Base-by-base conservation (phyloP, 2,888 invertebrate species). In the Tenthredo notha region DNA sequence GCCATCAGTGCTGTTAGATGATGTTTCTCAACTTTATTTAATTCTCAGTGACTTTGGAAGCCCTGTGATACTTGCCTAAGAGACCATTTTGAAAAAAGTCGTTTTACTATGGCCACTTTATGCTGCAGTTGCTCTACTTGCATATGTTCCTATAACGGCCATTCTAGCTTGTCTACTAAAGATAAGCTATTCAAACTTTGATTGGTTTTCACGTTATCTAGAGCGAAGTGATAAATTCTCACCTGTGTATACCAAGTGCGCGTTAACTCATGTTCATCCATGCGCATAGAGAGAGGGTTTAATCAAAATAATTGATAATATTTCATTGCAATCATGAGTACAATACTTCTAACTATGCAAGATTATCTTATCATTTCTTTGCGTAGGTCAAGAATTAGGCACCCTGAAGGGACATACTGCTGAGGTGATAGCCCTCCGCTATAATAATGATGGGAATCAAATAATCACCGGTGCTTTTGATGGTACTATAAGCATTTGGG, bases 381-480 rank as follows among this genome's bases (percentile, higher is more conserved):
- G 4, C 88, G 1, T 12, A 96, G 96, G 96, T 3, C 94, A 94
- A 75, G 96, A 96, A 88, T 90, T 96, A 84, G 95, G 95, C 77
- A 94, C 94, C 1, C 94, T 96, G 87, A 90, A 89, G n/a, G 96
- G 96, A 0, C 97, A 98, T 91, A 95, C 95, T 1, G 97, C 96
- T 0, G 97, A 97, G 93, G 96, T 98, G 80, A 96, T 97, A 84
- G 95, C 96, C 0, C 93, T 97, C 15, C 95, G 96, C 89, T 97
- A 97, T 90, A 96, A 95, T 90, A 95, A 93, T 12, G 95, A 96
- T 87, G 97, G 97, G 0, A 95, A 95, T 88, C 93, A 96, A 78
- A 93, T 97, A 86, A 95, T 97, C 89, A 97, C 97, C 0, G 97
- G 97, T 7, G 97, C 97, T 2, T 97, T 97, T 92, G 97, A 97